Evolutionary conservation across 1,140 invertebrate species (phyloP).

Genomic region (Lepidurus arcticus): DNA sequence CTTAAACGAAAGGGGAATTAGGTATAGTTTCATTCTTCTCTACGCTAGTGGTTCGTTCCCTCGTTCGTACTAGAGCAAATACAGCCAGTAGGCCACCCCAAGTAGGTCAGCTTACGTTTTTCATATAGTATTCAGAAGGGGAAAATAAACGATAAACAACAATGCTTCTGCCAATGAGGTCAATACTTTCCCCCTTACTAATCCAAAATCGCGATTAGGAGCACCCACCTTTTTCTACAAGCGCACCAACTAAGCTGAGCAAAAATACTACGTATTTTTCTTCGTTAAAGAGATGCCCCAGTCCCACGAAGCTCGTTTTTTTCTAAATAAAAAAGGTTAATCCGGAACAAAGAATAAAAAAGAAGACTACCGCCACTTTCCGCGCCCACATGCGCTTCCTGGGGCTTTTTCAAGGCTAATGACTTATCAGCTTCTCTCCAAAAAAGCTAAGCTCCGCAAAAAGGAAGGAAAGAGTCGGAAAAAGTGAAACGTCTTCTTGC

Average conservation of each 20-base stretch:
- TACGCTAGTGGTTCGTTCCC: not conserved
- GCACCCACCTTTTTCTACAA: not conserved
- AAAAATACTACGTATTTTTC: not conserved
- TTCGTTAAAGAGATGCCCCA: too few relatives aligned
- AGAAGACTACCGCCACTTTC: not conserved
- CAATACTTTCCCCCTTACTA: slow-evolving; percentile 16
- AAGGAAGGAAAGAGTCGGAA: not conserved
- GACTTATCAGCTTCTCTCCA: not conserved
- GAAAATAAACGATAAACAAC: not conserved
- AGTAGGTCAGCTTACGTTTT: not conserved
- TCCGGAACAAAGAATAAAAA: not conserved
- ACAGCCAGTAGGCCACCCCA: not conserved
- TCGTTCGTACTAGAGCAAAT: not conserved
- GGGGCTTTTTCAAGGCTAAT: not conserved
- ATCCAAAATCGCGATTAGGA: not conserved
- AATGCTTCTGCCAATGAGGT: not conserved
- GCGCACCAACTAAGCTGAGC: not conserved
- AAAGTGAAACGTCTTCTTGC: not conserved
- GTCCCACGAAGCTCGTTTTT: too few relatives aligned
- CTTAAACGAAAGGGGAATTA: not conserved
- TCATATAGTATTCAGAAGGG: not conserved
- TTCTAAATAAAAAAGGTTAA: not conserved
- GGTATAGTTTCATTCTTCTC: not conserved
- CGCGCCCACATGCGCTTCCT: not conserved
- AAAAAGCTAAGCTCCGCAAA: not conserved